phyloP scores from a whole-genome alignment of 2,113 vertebrate genomes.

The Pionites leucogaster region DNA sequence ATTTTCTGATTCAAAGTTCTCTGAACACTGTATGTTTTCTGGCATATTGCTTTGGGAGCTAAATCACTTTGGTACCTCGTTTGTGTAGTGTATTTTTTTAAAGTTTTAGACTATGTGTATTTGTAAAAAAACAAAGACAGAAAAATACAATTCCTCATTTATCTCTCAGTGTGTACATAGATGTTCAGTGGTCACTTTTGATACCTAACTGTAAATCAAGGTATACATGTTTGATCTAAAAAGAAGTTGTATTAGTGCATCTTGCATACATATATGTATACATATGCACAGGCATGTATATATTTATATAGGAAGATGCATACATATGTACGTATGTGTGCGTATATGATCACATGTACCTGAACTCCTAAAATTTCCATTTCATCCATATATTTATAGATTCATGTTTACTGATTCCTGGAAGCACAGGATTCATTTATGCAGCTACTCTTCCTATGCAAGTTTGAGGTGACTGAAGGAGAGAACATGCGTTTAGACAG shows the following conservation, averaged over 20 bases:
- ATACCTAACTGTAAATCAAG: neutral
- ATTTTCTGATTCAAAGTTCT: neutral
- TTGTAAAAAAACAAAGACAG: neutral
- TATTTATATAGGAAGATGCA: neutral
- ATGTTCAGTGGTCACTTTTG: neutral
- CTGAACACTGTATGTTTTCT: neutral
- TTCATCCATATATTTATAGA: neutral
- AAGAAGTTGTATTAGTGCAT: neutral
- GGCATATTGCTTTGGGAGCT: neutral
- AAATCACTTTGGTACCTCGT: neutral
- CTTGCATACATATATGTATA: neutral
- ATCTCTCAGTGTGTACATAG: neutral
- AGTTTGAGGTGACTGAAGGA: neutral
- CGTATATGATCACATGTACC: accelerated
- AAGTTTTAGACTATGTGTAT: neutral
- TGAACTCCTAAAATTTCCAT: neutral
- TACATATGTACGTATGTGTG: neutral
- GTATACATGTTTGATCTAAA: neutral
- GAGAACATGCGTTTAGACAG: neutral
- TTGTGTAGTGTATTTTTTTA: neutral
- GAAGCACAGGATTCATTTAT: neutral
- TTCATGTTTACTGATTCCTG: neutral
- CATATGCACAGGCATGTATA: neutral
- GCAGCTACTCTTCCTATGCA: neutral
- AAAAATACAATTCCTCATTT: neutral